Evolutionary conservation across 2,797 vertebrate species (phyloP).

Genomic region (Menidia menidia): DNA sequence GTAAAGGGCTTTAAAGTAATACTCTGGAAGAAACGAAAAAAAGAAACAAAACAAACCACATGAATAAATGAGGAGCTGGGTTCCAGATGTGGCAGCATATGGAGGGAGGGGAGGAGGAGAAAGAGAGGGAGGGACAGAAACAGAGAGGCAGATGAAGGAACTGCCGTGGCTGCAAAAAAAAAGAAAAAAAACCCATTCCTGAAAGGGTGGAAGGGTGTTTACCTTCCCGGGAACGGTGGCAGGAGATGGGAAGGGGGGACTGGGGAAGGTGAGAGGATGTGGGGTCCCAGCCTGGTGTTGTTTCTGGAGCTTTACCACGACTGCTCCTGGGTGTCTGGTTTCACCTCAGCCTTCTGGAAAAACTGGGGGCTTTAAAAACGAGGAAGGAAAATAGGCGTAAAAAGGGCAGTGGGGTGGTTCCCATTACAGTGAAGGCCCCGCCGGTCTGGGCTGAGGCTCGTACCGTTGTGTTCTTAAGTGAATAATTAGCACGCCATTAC

Average conservation of each 20-base stretch:
- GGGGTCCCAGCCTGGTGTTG: constrained; percentile 63
- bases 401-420: constrained; percentile 63
- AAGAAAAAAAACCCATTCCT: constrained; percentile 69
- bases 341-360: constrained; percentile 75
- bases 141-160: constrained; percentile 59
- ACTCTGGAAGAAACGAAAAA: constrained; percentile 42
- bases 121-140: constrained; percentile 54
- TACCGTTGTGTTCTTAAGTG: constrained; percentile 36
- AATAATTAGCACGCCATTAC: constrained; percentile 52
- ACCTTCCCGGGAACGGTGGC: constrained; percentile 67
- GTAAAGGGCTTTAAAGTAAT: constrained; percentile 76
- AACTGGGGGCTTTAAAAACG: constrained; percentile 64
- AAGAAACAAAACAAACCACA: constrained; percentile 75
- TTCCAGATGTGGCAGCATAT: constrained; percentile 82
- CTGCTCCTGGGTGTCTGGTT: constrained; percentile 75
- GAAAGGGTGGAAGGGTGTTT: constrained; percentile 68
- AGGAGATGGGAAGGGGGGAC: constrained; percentile 41
- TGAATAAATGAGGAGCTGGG: constrained; percentile 84
- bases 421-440: constrained; percentile 56
- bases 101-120: constrained; percentile 56
- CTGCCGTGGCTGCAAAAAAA: constrained; percentile 71
- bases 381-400: constrained; percentile 63
- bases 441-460: constrained; percentile 34
- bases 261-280: constrained; percentile 73
- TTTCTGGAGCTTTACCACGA: constrained; percentile 76